Evolutionary conservation across 1,140 invertebrate genomes (phyloP).

Genomic region (Muscidifurax raptorellus): DNA sequence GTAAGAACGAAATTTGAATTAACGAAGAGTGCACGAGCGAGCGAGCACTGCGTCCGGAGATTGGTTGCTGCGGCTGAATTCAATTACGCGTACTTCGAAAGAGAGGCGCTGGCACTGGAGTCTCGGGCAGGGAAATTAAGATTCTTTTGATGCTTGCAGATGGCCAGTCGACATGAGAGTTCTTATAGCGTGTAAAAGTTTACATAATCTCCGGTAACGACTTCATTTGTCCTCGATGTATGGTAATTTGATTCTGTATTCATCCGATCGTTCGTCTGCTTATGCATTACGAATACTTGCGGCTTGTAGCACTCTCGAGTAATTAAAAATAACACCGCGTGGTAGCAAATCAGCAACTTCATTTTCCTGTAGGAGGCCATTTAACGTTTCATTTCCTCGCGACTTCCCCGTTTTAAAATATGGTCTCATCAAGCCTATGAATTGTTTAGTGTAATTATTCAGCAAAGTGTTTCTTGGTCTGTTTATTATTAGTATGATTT

Average conservation of each 20-base stretch:
- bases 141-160: constrained; percentile 42
- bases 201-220: constrained; percentile 26
- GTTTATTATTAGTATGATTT: no score
- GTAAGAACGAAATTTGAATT: constrained; percentile 51
- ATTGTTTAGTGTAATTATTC: no score
- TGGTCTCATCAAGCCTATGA: no score
- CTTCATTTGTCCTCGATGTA: constrained; percentile 43
- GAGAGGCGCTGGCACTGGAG: constrained; percentile 33
- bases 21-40: constrained; percentile 41
- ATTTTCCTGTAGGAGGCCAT: neutral
- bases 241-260: constrained; percentile 27
- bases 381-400: neutral
- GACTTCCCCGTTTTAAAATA: neutral
- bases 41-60: constrained; percentile 35
- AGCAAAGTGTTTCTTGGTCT: no score
- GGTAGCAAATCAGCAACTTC: constrained; percentile 7
- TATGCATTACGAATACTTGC: neutral
- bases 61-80: constrained; percentile 52
- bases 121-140: constrained; percentile 36
- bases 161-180: neutral
- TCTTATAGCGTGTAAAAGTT: constrained; percentile 38
- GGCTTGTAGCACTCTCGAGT: neutral
- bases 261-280: neutral
- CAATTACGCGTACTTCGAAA: constrained; percentile 47
- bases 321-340: neutral